Percentiles rank a stretch among this genome's conserved stretches.
Conservation (phyloP, 2,113 vertebrate genomes). For the Rostratula benghalensis region DNA sequence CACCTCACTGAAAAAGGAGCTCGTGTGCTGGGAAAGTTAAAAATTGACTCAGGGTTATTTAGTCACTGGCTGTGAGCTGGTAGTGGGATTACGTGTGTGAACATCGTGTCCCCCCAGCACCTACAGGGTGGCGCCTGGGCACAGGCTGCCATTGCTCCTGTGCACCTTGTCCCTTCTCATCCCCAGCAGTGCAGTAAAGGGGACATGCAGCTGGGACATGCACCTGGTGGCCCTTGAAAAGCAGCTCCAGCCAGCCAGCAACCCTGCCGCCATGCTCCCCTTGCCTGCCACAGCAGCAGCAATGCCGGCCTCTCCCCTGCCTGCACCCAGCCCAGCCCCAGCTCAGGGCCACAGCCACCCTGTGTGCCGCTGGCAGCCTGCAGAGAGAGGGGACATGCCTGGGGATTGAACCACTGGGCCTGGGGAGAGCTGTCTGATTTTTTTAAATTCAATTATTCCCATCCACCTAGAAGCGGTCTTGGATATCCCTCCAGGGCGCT, state of each 20-base stretch:
- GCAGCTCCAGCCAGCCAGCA: neutral
- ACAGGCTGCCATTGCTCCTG: neutral
- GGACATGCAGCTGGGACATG: neutral
- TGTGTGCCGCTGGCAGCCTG: neutral
- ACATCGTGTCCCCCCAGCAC: rapidly evolving
- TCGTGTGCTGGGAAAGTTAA: neutral
- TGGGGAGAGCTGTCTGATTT: neutral
- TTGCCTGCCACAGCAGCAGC: rapidly evolving
- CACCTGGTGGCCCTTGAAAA: neutral
- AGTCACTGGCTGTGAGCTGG: neutral
- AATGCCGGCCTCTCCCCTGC: neutral
- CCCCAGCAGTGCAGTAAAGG: neutral
- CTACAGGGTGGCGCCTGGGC: rapidly evolving
- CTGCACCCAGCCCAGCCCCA: rapidly evolving
- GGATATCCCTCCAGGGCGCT: neutral
- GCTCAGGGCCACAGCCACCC: neutral
- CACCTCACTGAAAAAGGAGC: neutral
- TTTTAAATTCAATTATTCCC: neutral
- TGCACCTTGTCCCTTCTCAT: neutral
- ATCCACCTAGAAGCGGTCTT: neutral
- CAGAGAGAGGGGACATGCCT: neutral
- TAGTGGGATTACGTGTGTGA: rapidly evolving
- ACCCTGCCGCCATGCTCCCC: neutral
- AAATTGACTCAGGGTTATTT: neutral
- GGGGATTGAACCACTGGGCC: neutral